A percentile compares a stretch with the other conserved stretches of the same genome.
Evolutionary conservation across 2,113 vertebrate genomes (phyloP).

Genomic region (Rhinogobius similis): DNA sequence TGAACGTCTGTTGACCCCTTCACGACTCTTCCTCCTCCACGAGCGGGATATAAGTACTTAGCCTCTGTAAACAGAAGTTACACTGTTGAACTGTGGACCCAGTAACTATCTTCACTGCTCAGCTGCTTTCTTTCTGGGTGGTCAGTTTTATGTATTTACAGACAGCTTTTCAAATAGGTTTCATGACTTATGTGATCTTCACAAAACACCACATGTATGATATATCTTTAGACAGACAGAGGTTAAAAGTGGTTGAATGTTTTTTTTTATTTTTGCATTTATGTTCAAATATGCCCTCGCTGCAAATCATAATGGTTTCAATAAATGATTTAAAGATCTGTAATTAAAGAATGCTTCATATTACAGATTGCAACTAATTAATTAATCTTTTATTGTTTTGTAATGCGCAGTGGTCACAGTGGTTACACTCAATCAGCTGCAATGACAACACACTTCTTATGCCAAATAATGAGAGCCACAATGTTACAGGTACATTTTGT

Average conservation of each 20-base stretch:
- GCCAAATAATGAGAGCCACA: not conserved
- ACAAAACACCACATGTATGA: not conserved
- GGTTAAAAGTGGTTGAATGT: not conserved
- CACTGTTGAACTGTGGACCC: slow-evolving; percentile 64
- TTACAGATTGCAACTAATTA: too few relatives aligned
- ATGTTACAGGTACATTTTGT: not conserved
- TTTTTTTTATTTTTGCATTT: too few relatives aligned
- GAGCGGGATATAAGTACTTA: slow-evolving; percentile 67
- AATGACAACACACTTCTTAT: not conserved
- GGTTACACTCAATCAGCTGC: not conserved
- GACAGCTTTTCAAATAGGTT: slow-evolving; percentile 50
- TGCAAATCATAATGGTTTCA: too few relatives aligned
- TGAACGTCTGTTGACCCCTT: slow-evolving; percentile 67
- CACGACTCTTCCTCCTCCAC: slow-evolving; percentile 49
- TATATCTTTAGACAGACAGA: not conserved
- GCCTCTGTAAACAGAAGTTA: slow-evolving; percentile 69
- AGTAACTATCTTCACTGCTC: slow-evolving; percentile 27
- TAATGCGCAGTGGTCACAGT: not conserved
- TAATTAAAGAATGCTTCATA: too few relatives aligned
- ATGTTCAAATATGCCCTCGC: too few relatives aligned
- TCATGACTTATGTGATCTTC: slow-evolving; percentile 35
- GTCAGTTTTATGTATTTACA: slow-evolving; percentile 62
- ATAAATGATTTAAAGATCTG: too few relatives aligned
- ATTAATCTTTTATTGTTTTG: too few relatives aligned
- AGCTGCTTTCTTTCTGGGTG: slow-evolving; percentile 29